phyloP scores from a whole-genome alignment of 2,888 invertebrate species.

The Odontothrips loti region DNA sequence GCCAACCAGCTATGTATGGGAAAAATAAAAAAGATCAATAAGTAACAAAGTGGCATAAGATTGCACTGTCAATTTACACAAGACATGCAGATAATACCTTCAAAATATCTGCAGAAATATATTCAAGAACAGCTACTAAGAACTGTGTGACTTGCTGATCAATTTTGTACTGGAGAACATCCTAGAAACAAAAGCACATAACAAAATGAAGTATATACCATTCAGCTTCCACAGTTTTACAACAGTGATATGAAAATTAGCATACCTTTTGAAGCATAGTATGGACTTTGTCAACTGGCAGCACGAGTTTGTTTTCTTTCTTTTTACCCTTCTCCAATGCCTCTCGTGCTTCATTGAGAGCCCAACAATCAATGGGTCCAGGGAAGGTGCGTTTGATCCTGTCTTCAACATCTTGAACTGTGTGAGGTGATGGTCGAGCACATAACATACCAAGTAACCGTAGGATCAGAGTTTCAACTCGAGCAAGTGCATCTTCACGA shows the following conservation, averaged over 20 bases:
- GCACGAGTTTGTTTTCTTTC: constrained; percentile 61
- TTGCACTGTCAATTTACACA: constrained; percentile 20
- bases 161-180: constrained; percentile 80
- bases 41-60: constrained; percentile 6
- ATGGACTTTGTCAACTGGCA: constrained; percentile 88
- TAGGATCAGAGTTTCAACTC: constrained; percentile 87
- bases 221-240: neutral
- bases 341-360: constrained; percentile 81
- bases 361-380: constrained; percentile 93
- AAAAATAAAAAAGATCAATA: constrained; percentile 33
- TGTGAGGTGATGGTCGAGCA: constrained; percentile 72
- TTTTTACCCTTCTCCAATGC: constrained; percentile 71
- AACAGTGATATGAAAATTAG: neutral
- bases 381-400: constrained; percentile 88
- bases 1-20: constrained; percentile 68
- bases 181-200: constrained; percentile 53
- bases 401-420: constrained; percentile 88
- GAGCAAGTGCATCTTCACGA: constrained; percentile 83
- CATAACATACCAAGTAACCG: constrained; percentile 84
- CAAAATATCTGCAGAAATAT: constrained; percentile 90
- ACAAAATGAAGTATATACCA: constrained; percentile 29
- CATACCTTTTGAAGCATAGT: constrained; percentile 55
- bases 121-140: constrained; percentile 89
- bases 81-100: constrained; percentile 56
- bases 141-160: constrained; percentile 84